A percentile compares a stretch with the other conserved stretches of the same genome.
Conservation (phyloP, 2,888 invertebrate genomes). For the Epinotia nisella region DNA sequence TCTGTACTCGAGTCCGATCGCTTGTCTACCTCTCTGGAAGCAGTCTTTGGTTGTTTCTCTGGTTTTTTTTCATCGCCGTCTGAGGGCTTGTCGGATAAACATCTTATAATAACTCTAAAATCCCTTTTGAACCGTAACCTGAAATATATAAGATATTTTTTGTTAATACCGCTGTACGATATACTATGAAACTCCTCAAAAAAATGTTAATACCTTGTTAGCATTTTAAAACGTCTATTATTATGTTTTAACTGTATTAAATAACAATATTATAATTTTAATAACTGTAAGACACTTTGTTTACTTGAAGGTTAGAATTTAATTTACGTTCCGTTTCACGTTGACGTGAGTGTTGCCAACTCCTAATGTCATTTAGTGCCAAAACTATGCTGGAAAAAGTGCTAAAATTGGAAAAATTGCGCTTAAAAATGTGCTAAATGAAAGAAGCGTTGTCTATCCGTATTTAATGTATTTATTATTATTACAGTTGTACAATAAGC, state of each 20-base stretch:
- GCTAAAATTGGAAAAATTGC: too few species aligned
- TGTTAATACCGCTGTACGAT: neutral
- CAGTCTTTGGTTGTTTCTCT: conserved; percentile 53
- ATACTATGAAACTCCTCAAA: neutral
- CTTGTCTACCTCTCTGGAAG: conserved; percentile 51
- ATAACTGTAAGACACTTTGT: neutral
- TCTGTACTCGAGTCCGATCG: conserved; percentile 63
- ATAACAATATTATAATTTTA: neutral
- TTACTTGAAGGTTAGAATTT: conserved; percentile 26
- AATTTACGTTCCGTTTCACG: conserved; percentile 3
- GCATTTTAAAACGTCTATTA: conserved; percentile 48
- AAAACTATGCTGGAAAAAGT: too few species aligned
- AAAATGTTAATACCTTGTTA: conserved; percentile 53
- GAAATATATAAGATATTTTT: conserved; percentile 42
- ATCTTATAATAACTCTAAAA: conserved; percentile 61
- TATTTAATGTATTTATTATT: too few species aligned
- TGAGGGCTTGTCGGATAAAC: conserved; percentile 64
- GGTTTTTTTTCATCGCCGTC: conserved; percentile 63
- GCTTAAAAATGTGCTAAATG: too few species aligned
- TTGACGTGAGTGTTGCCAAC: too few species aligned
- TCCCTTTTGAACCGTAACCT: conserved; percentile 60
- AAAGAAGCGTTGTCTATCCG: too few species aligned
- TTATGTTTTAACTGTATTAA: neutral
- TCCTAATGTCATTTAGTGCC: too few species aligned
- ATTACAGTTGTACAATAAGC: too few species aligned